Base-by-base conservation (phyloP, 2,797 vertebrate genomes). In the Darevskia mixta region DNA sequence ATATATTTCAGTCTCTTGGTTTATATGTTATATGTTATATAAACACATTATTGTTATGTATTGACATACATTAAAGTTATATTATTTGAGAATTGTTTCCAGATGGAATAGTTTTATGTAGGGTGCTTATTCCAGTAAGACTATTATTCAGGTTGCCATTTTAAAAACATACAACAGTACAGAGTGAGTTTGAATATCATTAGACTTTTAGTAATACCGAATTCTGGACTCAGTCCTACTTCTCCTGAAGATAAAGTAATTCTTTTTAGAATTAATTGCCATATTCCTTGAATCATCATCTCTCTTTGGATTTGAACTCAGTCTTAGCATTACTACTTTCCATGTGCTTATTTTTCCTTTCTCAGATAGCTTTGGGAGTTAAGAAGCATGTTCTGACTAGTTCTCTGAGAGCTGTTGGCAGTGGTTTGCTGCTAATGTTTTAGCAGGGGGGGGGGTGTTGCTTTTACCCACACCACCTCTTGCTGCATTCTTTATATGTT, bases 351-450 rank as follows among this genome's bases (percentile, higher is more conserved):
- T 75, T 55, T 90, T 32, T 2, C n/a, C 66, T 58, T 20, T 88
- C 27, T 43, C 0, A 69, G 5, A 25, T 49, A 0, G 38, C 2
- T 1, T n/a, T 90, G 1, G 0, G 18, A 23, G 15, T 25, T 61
- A 81, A 38, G 3, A 73, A 64, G n/a, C 72, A 5, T 9, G 32
- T 29, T 35, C 49, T 79, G 29, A 80, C 66, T 69, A n/a, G 3
- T 79, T 78, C 27, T 71, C 4, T 81, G 77, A 58, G 67, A 81
- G 29, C 29, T 81, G 32, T 67, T 23, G 23, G 29, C n/a, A 75
- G 20, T 66, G 41, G 71, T 69, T 15, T 23, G 72, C 8, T 87
- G 41, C 23, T 58, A 35, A 38, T 79, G n/a, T 73, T 85, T 86
- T n/a, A 72, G 29, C 67, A 67, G 32, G 11, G 13, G 3, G 32